Base-by-base conservation (phyloP, 2,113 vertebrate species). In the Lutjanus erythropterus region DNA sequence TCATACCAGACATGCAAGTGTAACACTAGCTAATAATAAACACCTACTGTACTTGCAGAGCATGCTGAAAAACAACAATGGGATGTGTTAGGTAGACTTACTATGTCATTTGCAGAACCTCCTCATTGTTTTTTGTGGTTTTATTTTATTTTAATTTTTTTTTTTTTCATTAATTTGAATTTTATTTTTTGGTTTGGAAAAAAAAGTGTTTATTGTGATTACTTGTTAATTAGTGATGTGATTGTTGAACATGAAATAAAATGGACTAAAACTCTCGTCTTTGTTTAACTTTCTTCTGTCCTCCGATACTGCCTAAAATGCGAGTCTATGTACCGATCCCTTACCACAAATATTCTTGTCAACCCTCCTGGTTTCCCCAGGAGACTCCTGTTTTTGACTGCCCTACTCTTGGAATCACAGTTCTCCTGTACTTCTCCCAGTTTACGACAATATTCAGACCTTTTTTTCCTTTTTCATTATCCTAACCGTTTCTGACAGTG, bases 181-280 rank as follows among this genome's bases (percentile, higher is more conserved):
- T 87, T 86, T 81, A 23, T 87, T 91, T 90, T 91, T 83, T 55
- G 79, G 88, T 84, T 89, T 93, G 79, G 42, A 67, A 90, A 92
- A 39, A 84, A 87, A 93, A 75, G 91, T 95, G 93, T 95, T 95
- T 88, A 93, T 94, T 95, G 94, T 95, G 93, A 91, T 95, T 92
- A 93, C 88, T 92, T 95, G 95, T 95, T 95, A 92, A 94, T 93
- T 96, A 95, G 94, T 96, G 93, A 94, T 93, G 93, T 95, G 93
- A 94, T 94, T 92, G 94, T 94, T 95, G 94, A 95, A 94, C 91
- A 93, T 92, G 81, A 90, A 95, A 95, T 94, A 92, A 93, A 95
- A 91, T 75, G 39, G 69, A 90, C 88, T 88, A 91, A 93, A 92
- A 89, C 67, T 59, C 65, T 71, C 25, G 25, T 29, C 35, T 49